Evolutionary conservation across 2,888 invertebrate species (phyloP), one percentile per base, ranked within the genome.

Genomic region (Entomobrya proxima): DNA sequence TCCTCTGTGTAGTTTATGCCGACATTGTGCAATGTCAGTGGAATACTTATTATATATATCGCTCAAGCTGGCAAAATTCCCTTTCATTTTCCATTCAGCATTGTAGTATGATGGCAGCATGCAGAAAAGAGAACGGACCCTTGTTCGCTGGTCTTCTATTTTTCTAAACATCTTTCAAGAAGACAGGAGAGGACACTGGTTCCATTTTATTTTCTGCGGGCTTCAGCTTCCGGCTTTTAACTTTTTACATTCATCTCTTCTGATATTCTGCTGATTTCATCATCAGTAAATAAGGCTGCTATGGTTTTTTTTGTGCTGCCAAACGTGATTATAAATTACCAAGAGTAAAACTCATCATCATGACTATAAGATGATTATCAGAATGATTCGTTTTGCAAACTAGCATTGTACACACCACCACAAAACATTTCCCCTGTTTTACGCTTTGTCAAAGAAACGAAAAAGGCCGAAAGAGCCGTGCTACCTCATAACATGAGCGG

Each of bases 31-130:
- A 30, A 32, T 27, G 44, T 13, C 15, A n/a, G 32, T 15, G 58
- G 74, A 75, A 75, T 61, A n/a, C n/a, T n/a, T n/a, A n/a, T n/a
- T n/a, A n/a, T n/a, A n/a, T n/a, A n/a, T n/a, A n/a, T n/a, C n/a
- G n/a, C n/a, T n/a, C n/a, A n/a, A 72, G 40, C 82, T 82, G 82
- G 82, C 82, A 82, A 75, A 61, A 82, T 75, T 82, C 82, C 74
- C 82, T 74, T 58, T 64, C 30, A 40, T 55, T 13, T 15, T 58
- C 32, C 72, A 72, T 64, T 27, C 80, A 72, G 7, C 69, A 47
- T 69, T 18, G 0, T 18, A 40, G 32, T 32, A n/a, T 21, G 58
- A 24, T 24, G 11, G 27, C 11, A 2, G 27, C 21, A 47, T 47
- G 27, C 32, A 21, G 27, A 69, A 44, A 72, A 80, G 40, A 61